phyloP scores from a whole-genome alignment of 1,140 invertebrate genomes.

The Lutraria rhynchaena region DNA sequence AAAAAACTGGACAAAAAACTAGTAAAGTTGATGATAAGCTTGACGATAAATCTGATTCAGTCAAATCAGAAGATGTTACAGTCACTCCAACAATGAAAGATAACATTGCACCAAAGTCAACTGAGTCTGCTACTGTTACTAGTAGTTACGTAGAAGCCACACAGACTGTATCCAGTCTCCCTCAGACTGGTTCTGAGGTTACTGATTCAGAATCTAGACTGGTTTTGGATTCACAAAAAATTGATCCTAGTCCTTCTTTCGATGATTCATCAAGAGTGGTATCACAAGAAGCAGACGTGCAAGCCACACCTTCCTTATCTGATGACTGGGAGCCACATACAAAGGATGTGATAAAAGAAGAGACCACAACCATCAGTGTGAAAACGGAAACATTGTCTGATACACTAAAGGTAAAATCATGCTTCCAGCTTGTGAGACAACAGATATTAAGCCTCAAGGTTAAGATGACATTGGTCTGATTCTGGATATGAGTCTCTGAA shows the following conservation, averaged over 20 bases:
- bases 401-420: background rate
- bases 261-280: background rate
- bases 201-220: background rate
- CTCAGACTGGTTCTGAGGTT: background rate
- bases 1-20: too few relatives aligned
- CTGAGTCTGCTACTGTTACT: background rate
- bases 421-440: too few relatives aligned
- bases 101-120: background rate
- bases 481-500: too few relatives aligned
- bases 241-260: slow-evolving; percentile 39
- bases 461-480: too few relatives aligned
- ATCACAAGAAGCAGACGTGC: background rate
- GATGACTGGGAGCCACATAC: slow-evolving; percentile 45
- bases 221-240: background rate
- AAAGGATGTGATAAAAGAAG: slow-evolving; percentile 21
- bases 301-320: slow-evolving; percentile 30
- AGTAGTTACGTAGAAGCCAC: background rate
- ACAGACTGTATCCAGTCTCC: background rate
- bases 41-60: too few relatives aligned
- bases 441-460: too few relatives aligned
- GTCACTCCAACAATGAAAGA: too few relatives aligned
- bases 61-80: too few relatives aligned
- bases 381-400: background rate
- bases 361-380: background rate
- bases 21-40: too few relatives aligned